These are phyloP conservation scores for Macheiramphus alcinus DNA, from an alignment of 2,113 vertebrate species.

Conservation along the genomic window DNA sequence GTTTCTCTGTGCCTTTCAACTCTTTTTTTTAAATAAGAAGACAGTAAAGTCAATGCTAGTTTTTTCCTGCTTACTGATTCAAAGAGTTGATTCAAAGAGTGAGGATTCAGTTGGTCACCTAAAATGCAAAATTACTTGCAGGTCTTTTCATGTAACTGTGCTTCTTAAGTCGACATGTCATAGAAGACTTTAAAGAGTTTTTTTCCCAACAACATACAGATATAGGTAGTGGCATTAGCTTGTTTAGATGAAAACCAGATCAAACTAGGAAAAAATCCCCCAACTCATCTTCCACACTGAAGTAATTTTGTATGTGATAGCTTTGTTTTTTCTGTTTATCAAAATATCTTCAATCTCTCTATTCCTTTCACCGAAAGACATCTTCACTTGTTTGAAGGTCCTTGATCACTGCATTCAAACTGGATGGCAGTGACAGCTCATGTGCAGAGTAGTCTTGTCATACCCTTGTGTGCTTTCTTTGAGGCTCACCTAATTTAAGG, in stretches of 20 bases:
- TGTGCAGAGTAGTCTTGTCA: not conserved
- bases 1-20: not conserved
- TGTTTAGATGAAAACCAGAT: not conserved
- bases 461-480: not conserved
- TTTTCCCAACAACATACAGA: not conserved
- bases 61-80: not conserved
- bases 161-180: not conserved
- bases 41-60: not conserved
- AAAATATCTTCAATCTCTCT: conserved; percentile 32
- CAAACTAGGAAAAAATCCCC: not conserved
- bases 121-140: not conserved
- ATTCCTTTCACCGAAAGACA: not conserved
- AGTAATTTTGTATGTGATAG: not conserved
- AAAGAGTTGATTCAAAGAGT: not conserved
- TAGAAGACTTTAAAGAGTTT: not conserved
- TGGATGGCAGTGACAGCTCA: not conserved
- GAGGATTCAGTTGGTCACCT: not conserved
- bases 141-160: not conserved
- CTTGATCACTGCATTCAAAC: conserved; percentile 15
- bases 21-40: not conserved
- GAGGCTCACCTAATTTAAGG: not conserved
- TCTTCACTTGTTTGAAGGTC: not conserved
- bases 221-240: not conserved
- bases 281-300: not conserved
- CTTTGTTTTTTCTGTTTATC: conserved; percentile 20